phyloP scores from a whole-genome alignment of 2,888 invertebrate species.

The Agrochola lychnidis region DNA sequence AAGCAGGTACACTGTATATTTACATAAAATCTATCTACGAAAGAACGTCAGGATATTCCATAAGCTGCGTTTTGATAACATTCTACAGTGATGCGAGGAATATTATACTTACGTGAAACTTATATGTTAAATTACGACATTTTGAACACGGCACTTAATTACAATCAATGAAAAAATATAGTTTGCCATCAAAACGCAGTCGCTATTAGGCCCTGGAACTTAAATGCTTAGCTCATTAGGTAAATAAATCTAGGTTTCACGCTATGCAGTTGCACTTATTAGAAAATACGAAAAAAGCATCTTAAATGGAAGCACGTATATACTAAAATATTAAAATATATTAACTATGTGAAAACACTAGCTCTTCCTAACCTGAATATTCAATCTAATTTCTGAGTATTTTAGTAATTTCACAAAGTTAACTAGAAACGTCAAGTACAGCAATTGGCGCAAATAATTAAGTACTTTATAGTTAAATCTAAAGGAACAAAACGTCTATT shows the following conservation, averaged over 20 bases:
- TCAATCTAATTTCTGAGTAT: slow-evolving; percentile 34
- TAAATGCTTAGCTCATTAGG: slow-evolving; percentile 62
- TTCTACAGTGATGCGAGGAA: slow-evolving; percentile 47
- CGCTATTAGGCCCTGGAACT: slow-evolving; percentile 74
- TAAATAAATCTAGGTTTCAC: slow-evolving; percentile 70
- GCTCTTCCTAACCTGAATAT: slow-evolving; percentile 41
- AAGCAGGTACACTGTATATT: slow-evolving; percentile 56
- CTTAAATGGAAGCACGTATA: slow-evolving; percentile 77
- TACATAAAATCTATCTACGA: slow-evolving; percentile 55
- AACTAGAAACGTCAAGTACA: slow-evolving; percentile 36
- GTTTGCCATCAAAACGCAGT: slow-evolving; percentile 63
- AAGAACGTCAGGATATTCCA: slow-evolving; percentile 37
- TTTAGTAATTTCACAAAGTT: slow-evolving; percentile 48
- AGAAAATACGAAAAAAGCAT: slow-evolving; percentile 75
- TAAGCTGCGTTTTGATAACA: slow-evolving; percentile 51
- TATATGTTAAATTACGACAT: slow-evolving; percentile 44
- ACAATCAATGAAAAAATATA: slow-evolving; percentile 41
- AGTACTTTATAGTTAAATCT: slow-evolving; percentile 47
- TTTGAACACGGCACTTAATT: slow-evolving; percentile 54
- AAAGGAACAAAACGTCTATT: slow-evolving; percentile 61
- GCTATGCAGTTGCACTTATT: slow-evolving; percentile 68
- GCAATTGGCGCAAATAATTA: slow-evolving; percentile 61
- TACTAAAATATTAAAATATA: slow-evolving; percentile 64
- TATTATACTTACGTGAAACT: slow-evolving; percentile 51
- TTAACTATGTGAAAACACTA: slow-evolving; percentile 59